A percentile compares a stretch with the other conserved stretches of the same genome.
Evolutionary conservation across 1,140 invertebrate species (phyloP).

Genomic region (Epicauta chinensis): DNA sequence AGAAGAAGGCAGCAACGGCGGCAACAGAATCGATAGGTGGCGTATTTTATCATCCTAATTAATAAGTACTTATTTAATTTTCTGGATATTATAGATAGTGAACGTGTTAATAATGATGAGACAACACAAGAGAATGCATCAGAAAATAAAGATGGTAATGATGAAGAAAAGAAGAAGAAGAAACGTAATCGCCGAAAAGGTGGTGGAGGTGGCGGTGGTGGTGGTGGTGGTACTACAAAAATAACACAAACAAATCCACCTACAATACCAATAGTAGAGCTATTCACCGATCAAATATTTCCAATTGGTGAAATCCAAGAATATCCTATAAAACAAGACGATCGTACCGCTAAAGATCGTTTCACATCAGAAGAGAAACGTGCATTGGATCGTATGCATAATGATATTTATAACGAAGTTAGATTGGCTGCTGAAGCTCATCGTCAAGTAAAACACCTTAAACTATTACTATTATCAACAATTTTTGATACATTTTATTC

Average conservation of each 20-base stretch:
- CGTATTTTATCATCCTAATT: slow-evolving; percentile 1
- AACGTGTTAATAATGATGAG: slow-evolving; percentile 6
- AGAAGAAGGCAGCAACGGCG: slow-evolving; percentile 39
- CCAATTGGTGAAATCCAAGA: slow-evolving; percentile 77
- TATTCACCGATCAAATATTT: slow-evolving; percentile 76
- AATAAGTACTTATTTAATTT: slow-evolving; percentile 2
- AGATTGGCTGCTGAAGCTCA: slow-evolving; percentile 96
- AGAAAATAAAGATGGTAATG: slow-evolving; percentile 36
- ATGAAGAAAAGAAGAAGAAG: slow-evolving; percentile 54
- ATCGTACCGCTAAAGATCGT: slow-evolving; percentile 79
- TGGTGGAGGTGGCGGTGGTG: no score
- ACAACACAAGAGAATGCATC: slow-evolving; percentile 22
- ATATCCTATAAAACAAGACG: slow-evolving; percentile 65
- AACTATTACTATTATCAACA: no score
- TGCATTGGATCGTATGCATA: slow-evolving; percentile 69
- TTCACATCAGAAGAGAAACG: slow-evolving; percentile 89
- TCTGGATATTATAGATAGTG: slow-evolving; percentile 22
- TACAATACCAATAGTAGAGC: slow-evolving; percentile 74
- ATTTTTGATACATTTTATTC: no score
- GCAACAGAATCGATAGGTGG: background rate
- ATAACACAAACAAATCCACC: slow-evolving; percentile 76
- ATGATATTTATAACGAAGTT: slow-evolving; percentile 92
- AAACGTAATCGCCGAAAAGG: slow-evolving; percentile 49
- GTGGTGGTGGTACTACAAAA: slow-evolving; percentile 28
- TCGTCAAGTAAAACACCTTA: slow-evolving; percentile 69